Evolutionary conservation across 2,797 vertebrate species (phyloP).

Genomic region (Hozukius guyotensis): DNA sequence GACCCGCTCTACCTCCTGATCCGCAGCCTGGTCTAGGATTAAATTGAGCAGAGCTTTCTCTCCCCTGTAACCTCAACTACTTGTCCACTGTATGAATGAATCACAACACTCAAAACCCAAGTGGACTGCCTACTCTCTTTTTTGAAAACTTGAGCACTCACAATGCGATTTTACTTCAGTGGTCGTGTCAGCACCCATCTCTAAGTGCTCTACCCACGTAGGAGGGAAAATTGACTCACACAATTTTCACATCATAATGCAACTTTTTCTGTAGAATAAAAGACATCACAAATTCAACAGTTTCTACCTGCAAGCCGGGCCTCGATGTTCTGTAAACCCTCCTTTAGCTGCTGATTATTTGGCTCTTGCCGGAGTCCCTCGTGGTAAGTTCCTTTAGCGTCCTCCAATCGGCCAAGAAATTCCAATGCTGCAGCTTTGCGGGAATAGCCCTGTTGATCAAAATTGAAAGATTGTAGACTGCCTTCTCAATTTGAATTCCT

Average conservation of each 20-base stretch:
- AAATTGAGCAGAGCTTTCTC: neutral
- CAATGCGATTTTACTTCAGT: constrained; percentile 22
- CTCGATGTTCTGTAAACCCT: constrained; percentile 88
- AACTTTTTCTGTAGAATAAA: neutral
- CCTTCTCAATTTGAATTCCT: neutral
- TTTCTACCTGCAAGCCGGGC: constrained; percentile 83
- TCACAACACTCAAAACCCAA: constrained; percentile 17
- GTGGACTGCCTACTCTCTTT: constrained; percentile 20
- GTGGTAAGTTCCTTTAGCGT: constrained; percentile 91
- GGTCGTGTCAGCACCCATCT: constrained; percentile 8
- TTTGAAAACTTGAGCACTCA: constrained; percentile 8
- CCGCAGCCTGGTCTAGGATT: neutral
- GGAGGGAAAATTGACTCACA: constrained; percentile 19
- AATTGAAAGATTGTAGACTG: neutral
- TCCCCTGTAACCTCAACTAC: neutral
- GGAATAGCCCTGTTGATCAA: constrained; percentile 88
- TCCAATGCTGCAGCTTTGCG: constrained; percentile 93
- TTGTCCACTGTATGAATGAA: constrained; percentile 15
- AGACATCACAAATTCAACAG: neutral
- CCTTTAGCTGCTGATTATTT: constrained; percentile 85
- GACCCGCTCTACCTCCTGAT: no score
- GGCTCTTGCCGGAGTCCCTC: constrained; percentile 91
- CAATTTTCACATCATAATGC: neutral
- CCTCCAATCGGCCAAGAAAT: constrained; percentile 92
- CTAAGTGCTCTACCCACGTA: constrained; percentile 10